Conservation (phyloP, 2,113 vertebrate genomes). For the Serilophus lunatus region DNA sequence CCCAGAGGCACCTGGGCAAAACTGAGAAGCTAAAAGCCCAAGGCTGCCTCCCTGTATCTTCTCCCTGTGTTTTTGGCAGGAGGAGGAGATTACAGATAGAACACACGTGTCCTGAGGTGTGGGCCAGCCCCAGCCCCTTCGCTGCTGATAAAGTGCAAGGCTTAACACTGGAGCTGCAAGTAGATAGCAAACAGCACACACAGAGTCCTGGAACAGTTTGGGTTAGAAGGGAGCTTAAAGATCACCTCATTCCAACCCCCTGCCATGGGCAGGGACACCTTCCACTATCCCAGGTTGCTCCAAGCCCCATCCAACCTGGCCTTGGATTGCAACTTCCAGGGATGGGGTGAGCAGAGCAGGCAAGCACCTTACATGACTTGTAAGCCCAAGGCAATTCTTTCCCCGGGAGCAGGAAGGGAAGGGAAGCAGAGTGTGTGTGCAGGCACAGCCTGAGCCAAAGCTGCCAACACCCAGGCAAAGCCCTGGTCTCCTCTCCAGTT, state of each 20-base stretch:
- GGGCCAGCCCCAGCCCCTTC: neutral
- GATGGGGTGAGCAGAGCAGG: neutral
- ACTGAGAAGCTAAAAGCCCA: neutral
- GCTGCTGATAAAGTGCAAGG: accelerated
- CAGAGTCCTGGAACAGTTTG: neutral
- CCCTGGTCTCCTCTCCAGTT: neutral
- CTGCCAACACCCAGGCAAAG: neutral
- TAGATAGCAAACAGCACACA: neutral
- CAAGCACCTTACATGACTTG: neutral
- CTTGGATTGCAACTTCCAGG: neutral
- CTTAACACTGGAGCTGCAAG: neutral
- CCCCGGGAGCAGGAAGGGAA: neutral
- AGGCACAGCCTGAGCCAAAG: neutral
- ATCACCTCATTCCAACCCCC: neutral
- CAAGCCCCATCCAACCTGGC: neutral
- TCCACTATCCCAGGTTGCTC: neutral
- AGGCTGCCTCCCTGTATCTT: neutral
- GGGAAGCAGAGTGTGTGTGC: neutral
- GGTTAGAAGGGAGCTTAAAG: neutral
- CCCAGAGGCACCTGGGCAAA: neutral
- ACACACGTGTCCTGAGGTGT: accelerated
- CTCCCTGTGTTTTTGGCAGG: neutral
- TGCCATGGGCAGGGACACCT: too few relatives aligned
- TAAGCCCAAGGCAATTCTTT: neutral
- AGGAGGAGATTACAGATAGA: neutral